Evolutionary conservation across 2,797 vertebrate genomes (phyloP).

Genomic region (Diplodus sargus): DNA sequence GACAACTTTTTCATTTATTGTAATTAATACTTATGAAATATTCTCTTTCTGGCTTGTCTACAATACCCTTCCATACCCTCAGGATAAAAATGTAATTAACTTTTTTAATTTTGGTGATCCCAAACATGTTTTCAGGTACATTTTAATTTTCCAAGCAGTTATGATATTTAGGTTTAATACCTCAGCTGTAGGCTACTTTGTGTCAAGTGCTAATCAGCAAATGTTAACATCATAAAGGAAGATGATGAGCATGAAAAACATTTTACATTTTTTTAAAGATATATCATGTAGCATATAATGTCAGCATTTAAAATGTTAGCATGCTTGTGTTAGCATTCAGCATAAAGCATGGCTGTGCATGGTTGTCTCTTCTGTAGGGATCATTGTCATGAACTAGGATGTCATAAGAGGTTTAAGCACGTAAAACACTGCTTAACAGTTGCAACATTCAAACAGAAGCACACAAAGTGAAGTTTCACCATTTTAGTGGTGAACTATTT

Average conservation of each 20-base stretch:
- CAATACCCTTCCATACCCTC: neutral
- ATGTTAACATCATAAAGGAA: neutral
- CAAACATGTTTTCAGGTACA: no score
- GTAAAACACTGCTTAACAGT: neutral
- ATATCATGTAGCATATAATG: neutral
- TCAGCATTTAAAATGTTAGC: neutral
- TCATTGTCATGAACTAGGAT: neutral
- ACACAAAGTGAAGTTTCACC: neutral
- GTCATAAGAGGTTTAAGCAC: neutral
- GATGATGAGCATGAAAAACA: neutral
- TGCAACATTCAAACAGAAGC: neutral
- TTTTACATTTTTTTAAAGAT: neutral
- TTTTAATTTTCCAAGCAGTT: no score
- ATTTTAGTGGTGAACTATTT: neutral
- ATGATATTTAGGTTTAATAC: no score
- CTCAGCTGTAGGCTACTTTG: no score
- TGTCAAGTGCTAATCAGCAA: neutral
- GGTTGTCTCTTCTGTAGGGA: neutral
- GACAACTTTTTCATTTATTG: no score
- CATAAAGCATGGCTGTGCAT: neutral
- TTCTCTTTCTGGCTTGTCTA: no score
- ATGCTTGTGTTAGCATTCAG: neutral
- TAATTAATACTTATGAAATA: no score
- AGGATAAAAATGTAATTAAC: neutral
- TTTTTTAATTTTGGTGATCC: no score